A percentile compares a stretch with the other conserved stretches of the same genome.
Evolutionary conservation across 1,140 invertebrate genomes (phyloP).

Genomic region (Venturia canescens): DNA sequence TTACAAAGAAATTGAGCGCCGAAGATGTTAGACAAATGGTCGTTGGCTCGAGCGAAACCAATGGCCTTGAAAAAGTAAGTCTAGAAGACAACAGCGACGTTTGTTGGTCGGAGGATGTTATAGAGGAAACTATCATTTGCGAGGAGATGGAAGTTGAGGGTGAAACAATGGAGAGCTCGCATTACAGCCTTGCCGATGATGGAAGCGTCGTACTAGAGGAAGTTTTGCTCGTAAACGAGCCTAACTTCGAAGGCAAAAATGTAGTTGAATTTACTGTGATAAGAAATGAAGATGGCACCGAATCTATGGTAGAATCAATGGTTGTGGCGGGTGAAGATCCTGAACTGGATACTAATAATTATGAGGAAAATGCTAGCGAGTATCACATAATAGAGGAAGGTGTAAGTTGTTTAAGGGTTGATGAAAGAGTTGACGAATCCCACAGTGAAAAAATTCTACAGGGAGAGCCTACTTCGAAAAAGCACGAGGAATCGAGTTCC

Average conservation of each 20-base stretch:
- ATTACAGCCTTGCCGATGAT: slow-evolving; percentile 53
- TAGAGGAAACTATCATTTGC: slow-evolving; percentile 74
- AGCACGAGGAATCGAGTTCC: not conserved
- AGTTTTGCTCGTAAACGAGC: slow-evolving; percentile 63
- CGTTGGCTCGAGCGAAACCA: slow-evolving; percentile 53
- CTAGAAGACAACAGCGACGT: slow-evolving; percentile 44
- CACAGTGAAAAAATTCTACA: not conserved
- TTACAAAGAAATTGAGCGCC: slow-evolving; percentile 54
- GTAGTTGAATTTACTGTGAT: slow-evolving; percentile 69
- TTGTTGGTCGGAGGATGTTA: slow-evolving; percentile 67
- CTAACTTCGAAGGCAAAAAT: slow-evolving; percentile 60
- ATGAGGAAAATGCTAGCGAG: slow-evolving; percentile 51
- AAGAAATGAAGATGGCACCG: slow-evolving; percentile 63
- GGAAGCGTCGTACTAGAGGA: slow-evolving; percentile 62
- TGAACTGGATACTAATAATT: slow-evolving; percentile 43
- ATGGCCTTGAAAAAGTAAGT: slow-evolving; percentile 28
- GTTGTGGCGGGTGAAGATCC: slow-evolving; percentile 51
- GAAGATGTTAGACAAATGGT: slow-evolving; percentile 61
- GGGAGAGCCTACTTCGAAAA: not conserved
- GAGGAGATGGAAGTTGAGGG: slow-evolving; percentile 73
- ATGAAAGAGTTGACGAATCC: slow-evolving; percentile 30
- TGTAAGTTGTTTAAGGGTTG: slow-evolving; percentile 56
- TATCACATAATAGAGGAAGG: slow-evolving; percentile 55
- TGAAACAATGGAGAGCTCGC: slow-evolving; percentile 47
- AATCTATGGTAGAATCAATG: slow-evolving; percentile 66